Evolutionary conservation across 1,140 invertebrate species (phyloP), one percentile per base, ranked within the genome.

Genomic region (Phenacoccus solenopsis): DNA sequence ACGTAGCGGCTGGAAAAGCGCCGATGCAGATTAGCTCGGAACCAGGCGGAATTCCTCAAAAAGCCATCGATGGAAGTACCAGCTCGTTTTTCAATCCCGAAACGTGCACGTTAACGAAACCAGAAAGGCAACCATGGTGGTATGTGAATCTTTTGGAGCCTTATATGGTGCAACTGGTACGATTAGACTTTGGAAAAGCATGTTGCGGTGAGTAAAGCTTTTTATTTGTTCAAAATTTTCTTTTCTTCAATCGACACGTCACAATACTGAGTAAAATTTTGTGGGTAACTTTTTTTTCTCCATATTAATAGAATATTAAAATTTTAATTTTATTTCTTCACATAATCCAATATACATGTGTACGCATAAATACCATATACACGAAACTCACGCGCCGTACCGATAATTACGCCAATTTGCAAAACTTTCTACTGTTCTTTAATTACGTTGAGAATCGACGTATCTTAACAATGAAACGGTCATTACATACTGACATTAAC

Each of bases 71-170:
- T 77, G 93, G 93, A 7, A 93, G 90, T 75, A 94, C 92, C 1
- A 87, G 90, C 9, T 86, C 88, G 57, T 86, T 88, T 76, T 95
- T 89, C 80, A 91, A 82, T 72, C 77, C 85, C 0, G 88, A 91
- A 68, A 96, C 93, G 0, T 96, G 94, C 78, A 93, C 91, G 0
- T 80, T 93, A 28, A 96, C 93, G 0, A 89, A 88, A 78, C 78
- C 85, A 0, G 93, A 96, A 78, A 78, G 85, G 3, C 83, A 86
- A 13, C 93, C 94, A 7, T 96, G 93, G 93, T 96, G 93, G 93
- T 96, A 96, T 79, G 93, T 96, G 73, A 96, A 96, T 79, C 83
- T 96, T 0, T 81, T 96, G 27, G 94, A 96, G 76, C 93, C 93
- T 0, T 96, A 96, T 78, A 94, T 96, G 90, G 93, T 96, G 35